Evolutionary conservation across 2,888 invertebrate genomes (phyloP), one percentile per base, ranked within the genome.

Genomic region (Drosophila mercatorum): DNA sequence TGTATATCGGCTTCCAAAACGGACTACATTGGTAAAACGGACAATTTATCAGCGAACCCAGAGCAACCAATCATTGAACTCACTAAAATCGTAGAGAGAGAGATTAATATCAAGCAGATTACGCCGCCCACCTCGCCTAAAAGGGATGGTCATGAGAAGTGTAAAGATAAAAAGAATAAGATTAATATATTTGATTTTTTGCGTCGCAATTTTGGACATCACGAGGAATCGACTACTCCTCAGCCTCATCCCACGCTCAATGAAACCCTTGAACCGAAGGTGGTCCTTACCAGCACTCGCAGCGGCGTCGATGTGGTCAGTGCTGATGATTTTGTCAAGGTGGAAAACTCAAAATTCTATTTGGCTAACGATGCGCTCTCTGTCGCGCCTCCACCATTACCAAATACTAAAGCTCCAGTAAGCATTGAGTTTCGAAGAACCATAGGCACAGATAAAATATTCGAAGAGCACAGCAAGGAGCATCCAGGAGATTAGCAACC

Each of bases 161-260:
- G 10, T 63, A 88, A 80, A 52, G 82, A 84, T 10, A 86, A 83
- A 47, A 92, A 92, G 74, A 85, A 93, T 0, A 92, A 92, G 75
- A 56, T 22, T 12, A 92, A 93, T 68, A 92, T 94, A 70, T 92
- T 94, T 58, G 92, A 93, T 70, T 92, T 92, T 53, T 80, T 93
- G 36, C 93, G 92, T 68, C 92, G 91, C 64, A 93, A 93, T 80
- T 93, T 93, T 34, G 89, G 91, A 47, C 83, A 88, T 38, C 78
- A 90, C 8, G 90, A 90, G 2, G 85, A 90, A 3, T 55, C 78
- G 0, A 79, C 88, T 49, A 51, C 88, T n/a, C 47, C 72, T 6
- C 78, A 80, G 12, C 73, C 67, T 12, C 81, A 85, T 60, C 69
- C 77, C 49, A 76, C 78, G 5, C 68, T 75, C 10, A 72, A 78